Base-by-base conservation (phyloP, 2,888 invertebrate genomes). In the Antheraea yamamai region DNA sequence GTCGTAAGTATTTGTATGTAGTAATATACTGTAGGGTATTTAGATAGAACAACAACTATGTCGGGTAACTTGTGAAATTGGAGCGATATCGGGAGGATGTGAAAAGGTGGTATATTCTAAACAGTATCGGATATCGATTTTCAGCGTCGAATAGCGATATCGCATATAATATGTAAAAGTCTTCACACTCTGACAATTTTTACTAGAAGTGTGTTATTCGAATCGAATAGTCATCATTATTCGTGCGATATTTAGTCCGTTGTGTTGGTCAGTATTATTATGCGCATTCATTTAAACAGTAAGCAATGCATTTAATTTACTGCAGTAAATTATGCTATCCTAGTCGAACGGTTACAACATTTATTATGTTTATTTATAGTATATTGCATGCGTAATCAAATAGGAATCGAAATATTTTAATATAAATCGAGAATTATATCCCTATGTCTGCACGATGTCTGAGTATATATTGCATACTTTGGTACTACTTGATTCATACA, bases 211-310 rank as follows among this genome's bases (percentile, higher is more conserved):
- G 30, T 26, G 26, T 1, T 6, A 66, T 26, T 66, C 30, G 30
- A 66, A 30, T 16, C 16, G 16, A 12, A 23, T 61, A 61, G 10
- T 66, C 30, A 30, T 66, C 26, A 66, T 66, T 30, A 66, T 66
- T 66, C 64, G 26, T 66, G 61, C 23, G 64, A 66, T 66, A 66
- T 66, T 20, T 26, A 16, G 30, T 66, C 35, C 16, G 64, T 66
- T 26, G 64, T 26, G 26, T 66, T 26, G 64, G 26, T 66, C 64
- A 26, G 30, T 26, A 66, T 66, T 66, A 66, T 66, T 66, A 66
- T 66, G 64, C 26, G 64, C 64, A 66, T 66, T 26, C 64, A 66
- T 66, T 66, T 66, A 66, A 66, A 6, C 26, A 4, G 30, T 66
- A 30, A 66, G 26, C 20, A 16, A 26, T 66, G 26, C 64, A 30